Evolutionary conservation across 2,888 invertebrate genomes (phyloP), one percentile per base, ranked within the genome.

Genomic region (Argyresthia albistria): DNA sequence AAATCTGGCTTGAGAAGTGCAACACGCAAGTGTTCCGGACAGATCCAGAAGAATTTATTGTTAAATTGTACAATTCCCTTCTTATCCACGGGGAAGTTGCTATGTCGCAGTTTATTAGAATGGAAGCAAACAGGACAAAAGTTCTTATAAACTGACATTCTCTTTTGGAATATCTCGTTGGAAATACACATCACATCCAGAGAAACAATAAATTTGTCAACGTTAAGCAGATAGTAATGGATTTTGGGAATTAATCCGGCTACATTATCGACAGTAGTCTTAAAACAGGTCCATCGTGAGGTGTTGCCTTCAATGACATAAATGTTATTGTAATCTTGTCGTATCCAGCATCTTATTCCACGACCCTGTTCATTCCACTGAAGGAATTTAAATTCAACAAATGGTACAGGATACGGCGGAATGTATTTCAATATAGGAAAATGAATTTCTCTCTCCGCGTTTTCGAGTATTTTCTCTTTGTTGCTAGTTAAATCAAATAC

Each of bases 71-170:
- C 76, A 50, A 91, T 62, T 7, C 91, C 90, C 46, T 79, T 80
- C 59, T 88, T 83, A 61, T 90, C 82, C 0, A 88, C 81, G 8
- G 89, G 88, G 46, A 72, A 76, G 0, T 78, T 79, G 53, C 86
- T 89, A 53, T 73, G 74, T 39, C 61, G 73, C 8, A 76, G 60
- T 54, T 67, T 59, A 58, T 78, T 72, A 39, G 65, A 65, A 35
- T 71, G 70, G n/a, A 90, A 68, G 64, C 93, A 93, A 42, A 86
- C 64, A 0, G 92, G 91, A 61, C 92, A 93, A 61, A 89, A 81
- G 53, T 87, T 80, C 64, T 88, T 86, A 56, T 79, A 90, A 1
- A 56, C 52, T 37, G 90, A 88, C 68, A 89, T 84, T 54, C 83
- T 79, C 47, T 76, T 64, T 54, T 80, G 54, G 58, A 91, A 90